Evolutionary conservation across 2,113 vertebrate species (phyloP), one percentile per base, ranked within the genome.

Genomic region (Fregetta grallaria): DNA sequence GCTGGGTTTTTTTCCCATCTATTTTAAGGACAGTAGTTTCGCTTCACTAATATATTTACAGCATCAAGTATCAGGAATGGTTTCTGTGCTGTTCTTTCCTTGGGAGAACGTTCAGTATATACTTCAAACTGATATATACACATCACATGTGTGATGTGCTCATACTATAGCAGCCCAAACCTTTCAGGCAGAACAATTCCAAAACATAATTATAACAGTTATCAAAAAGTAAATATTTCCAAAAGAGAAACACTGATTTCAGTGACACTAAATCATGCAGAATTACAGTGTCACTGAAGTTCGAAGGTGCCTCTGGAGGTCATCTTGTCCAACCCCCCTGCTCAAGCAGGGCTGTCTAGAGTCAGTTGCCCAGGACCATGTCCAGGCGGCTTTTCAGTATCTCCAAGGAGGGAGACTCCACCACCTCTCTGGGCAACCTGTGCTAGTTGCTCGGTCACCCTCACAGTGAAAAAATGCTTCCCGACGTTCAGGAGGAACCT

Each of bases 361-460:
- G 20, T 7, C 0, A 0, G 3, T 47, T 86, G 36, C 17, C 21
- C 30, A 45, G 45, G 22, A 53, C 10, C 50, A 4, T 2, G 0
- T 30, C 19, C 50, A 29, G 13, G 2, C 1, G 2, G 8, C 14
- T 52, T 93, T n/a, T 56, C 27, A 70, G 14, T 8, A 27, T 6
- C 21, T 63, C 2, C 30, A 72, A 26, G 18, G 21, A 77, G 1
- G 6, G 4, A 66, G 34, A 52, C 16, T 50, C 26, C 10, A 25
- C 6, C 6, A 29, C 11, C 9, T 47, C 1, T 65, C 19, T 36
- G 10, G 52, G 5, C 15, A 50, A 22, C 29, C 29, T 72, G 32
- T 42, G 38, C 25, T 18, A 59, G 25, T 27, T 27, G 25, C 11
- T 42, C 7, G 6, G 26, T n/a, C 23, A 55, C 10, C 6, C 6